phyloP scores from a whole-genome alignment of 2,888 invertebrate genomes.

The Eretmocerus hayati region DNA sequence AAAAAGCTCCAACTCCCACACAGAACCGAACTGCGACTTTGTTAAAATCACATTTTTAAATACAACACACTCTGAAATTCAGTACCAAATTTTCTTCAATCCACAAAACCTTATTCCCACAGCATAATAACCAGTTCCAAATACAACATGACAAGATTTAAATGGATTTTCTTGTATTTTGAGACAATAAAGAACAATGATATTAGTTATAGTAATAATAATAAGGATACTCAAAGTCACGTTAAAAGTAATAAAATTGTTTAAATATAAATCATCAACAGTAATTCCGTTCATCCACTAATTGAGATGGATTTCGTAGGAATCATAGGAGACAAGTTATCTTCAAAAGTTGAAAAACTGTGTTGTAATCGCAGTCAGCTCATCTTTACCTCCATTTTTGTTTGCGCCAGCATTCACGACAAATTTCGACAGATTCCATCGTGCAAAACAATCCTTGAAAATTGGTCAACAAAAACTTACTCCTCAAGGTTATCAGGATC shows the following conservation, averaged over 20 bases:
- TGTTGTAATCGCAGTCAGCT: conserved; percentile 10
- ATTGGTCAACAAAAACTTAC: conserved; percentile 27
- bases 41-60: too few species aligned
- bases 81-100: neutral
- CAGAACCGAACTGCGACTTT: too few species aligned
- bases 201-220: conserved; percentile 36
- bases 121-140: conserved; percentile 16
- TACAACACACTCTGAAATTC: too few species aligned
- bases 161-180: conserved; percentile 18
- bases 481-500: conserved; percentile 50
- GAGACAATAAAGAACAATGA: conserved; percentile 17
- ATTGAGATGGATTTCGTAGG: conserved; percentile 14
- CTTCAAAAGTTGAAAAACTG: conserved; percentile 13
- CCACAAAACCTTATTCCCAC: conserved; percentile 4
- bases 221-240: conserved; percentile 25
- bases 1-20: conserved; percentile 16
- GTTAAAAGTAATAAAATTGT: conserved; percentile 43
- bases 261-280: conserved; percentile 42
- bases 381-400: conserved; percentile 1
- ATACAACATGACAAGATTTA: conserved; percentile 15
- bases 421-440: conserved; percentile 24
- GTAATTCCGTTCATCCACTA: conserved; percentile 31
- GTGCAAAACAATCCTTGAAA: conserved; percentile 5
- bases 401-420: conserved; percentile 17
- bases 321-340: conserved; percentile 21